A percentile compares a stretch with the other conserved stretches of the same genome.
Evolutionary conservation across 2,797 vertebrate genomes (phyloP).

Genomic region (Cyprinodon diabolis): DNA sequence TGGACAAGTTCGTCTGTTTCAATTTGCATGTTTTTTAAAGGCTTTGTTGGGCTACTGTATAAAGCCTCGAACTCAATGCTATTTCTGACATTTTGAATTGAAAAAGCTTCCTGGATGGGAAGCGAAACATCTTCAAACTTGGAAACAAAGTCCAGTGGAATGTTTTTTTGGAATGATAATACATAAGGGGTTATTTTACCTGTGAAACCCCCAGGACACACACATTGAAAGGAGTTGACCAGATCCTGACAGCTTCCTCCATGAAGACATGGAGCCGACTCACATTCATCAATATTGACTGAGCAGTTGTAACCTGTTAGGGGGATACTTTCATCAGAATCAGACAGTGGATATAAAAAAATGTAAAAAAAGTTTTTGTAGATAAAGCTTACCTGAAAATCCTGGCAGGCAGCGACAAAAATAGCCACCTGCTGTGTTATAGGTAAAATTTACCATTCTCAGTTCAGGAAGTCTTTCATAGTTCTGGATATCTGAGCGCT

Average conservation of each 20-base stretch:
- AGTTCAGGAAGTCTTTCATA: constrained; percentile 79
- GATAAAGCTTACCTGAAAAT: constrained; percentile 83
- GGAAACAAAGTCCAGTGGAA: too few species aligned
- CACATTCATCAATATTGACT: constrained; percentile 88
- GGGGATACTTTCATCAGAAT: constrained; percentile 2
- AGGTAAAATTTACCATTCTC: constrained; percentile 79
- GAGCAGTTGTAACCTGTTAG: constrained; percentile 87
- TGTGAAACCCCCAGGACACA: constrained; percentile 87
- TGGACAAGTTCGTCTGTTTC: too few species aligned
- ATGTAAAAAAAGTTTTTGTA: not conserved
- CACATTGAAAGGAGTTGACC: constrained; percentile 85
- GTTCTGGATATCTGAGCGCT: constrained; percentile 83
- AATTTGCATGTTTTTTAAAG: too few species aligned
- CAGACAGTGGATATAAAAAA: not conserved
- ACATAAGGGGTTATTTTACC: constrained; percentile 77
- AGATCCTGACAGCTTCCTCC: constrained; percentile 86
- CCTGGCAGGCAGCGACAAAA: constrained; percentile 88
- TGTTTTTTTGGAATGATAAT: not conserved
- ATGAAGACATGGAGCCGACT: constrained; percentile 85
- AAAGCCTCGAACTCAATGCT: too few species aligned
- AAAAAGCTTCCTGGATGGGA: too few species aligned
- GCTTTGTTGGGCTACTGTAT: too few species aligned
- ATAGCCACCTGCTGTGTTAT: constrained; percentile 83
- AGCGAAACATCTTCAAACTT: too few species aligned
- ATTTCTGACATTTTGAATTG: too few species aligned